Evolutionary conservation across 2,888 invertebrate genomes (phyloP).

Genomic region (Drosophila vallismaia): DNA sequence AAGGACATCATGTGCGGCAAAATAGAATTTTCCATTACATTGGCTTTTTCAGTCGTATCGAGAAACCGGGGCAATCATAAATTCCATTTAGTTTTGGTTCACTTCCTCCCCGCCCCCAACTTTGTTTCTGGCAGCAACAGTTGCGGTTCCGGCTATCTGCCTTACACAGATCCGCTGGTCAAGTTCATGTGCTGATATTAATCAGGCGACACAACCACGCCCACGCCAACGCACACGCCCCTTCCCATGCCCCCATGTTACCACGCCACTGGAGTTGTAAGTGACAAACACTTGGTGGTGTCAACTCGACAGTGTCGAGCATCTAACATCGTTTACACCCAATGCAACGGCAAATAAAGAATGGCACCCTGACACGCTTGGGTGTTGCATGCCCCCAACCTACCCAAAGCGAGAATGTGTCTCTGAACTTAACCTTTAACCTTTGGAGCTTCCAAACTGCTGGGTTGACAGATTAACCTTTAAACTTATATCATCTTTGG

Average conservation of each 20-base stretch:
- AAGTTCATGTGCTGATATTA: conserved; percentile 57
- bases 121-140: conserved; percentile 34
- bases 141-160: conserved; percentile 32
- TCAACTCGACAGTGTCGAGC: background rate
- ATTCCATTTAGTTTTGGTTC: conserved; percentile 58
- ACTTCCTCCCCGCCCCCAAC: conserved; percentile 12
- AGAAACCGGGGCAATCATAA: conserved; percentile 50
- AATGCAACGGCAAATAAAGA: conserved; percentile 9
- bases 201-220: conserved; percentile 40
- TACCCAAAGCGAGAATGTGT: background rate
- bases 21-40: conserved; percentile 74
- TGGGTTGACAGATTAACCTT: background rate
- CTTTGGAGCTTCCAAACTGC: conserved; percentile 4
- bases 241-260: conserved; percentile 8
- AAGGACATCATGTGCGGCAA: conserved; percentile 17
- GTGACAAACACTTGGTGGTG: conserved; percentile 41
- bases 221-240: conserved; percentile 6
- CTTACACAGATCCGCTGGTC: conserved; percentile 25
- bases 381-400: background rate
- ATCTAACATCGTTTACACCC: conserved; percentile 1
- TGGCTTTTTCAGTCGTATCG: conserved; percentile 62
- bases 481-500: background rate
- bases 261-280: conserved; percentile 45
- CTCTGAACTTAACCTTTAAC: conserved; percentile 18
- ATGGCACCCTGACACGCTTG: conserved; percentile 11